Evolutionary conservation across 2,797 vertebrate species (phyloP).

Genomic region (Chelonia mydas): DNA sequence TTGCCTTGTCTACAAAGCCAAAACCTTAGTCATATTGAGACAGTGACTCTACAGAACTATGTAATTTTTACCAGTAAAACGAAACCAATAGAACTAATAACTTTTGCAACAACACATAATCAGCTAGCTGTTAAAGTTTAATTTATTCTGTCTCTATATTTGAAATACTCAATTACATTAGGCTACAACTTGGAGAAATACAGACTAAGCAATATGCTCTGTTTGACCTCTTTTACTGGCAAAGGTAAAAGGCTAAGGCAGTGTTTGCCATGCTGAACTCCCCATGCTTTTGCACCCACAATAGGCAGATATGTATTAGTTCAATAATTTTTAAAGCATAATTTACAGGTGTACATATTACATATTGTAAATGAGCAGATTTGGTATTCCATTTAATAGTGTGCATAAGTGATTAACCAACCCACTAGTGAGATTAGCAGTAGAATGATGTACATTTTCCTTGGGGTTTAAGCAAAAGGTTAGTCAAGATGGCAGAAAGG

Average conservation of each 20-base stretch:
- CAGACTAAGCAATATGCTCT: slow-evolving; percentile 5
- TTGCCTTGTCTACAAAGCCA: neutral
- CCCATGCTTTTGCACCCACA: neutral
- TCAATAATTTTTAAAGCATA: neutral
- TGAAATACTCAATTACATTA: slow-evolving; percentile 18
- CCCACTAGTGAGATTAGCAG: neutral
- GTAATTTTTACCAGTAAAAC: neutral
- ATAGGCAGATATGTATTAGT: neutral
- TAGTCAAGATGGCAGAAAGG: neutral
- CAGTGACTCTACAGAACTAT: neutral
- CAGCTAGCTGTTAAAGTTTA: slow-evolving; percentile 37
- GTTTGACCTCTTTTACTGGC: neutral
- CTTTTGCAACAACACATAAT: slow-evolving; percentile 35
- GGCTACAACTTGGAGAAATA: slow-evolving; percentile 17
- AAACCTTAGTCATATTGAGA: too few species aligned
- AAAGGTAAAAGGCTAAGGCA: rapidly evolving
- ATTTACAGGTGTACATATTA: neutral
- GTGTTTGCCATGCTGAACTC: rapidly evolving
- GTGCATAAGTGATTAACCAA: neutral
- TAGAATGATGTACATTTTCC: neutral
- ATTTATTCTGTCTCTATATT: neutral
- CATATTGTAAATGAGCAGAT: neutral
- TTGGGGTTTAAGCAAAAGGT: neutral
- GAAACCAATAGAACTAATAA: slow-evolving; percentile 17
- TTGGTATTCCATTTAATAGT: neutral